A percentile compares a stretch with the other conserved stretches of the same genome.
These are phyloP conservation scores for Megastigmus dorsalis DNA, from an alignment of 2,888 invertebrate genomes.

Conservation along the genomic window DNA sequence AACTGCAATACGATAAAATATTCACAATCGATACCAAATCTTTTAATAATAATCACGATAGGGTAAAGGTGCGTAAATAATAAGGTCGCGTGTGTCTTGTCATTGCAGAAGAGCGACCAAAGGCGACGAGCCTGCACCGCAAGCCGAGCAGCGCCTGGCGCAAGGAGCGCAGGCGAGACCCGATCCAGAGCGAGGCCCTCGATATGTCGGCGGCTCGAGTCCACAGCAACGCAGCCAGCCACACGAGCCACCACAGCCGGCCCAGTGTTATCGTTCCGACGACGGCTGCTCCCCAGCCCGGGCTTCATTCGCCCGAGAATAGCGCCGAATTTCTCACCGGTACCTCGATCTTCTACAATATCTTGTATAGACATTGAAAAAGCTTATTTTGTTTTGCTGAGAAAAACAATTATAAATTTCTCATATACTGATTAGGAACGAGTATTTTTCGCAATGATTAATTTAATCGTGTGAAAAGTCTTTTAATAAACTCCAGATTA, in stretches of 20 bases:
- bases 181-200: constrained; percentile 72
- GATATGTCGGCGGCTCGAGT: constrained; percentile 72
- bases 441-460: too few relatives aligned
- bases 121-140: constrained; percentile 69
- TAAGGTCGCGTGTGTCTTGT: too few relatives aligned
- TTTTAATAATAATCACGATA: too few relatives aligned
- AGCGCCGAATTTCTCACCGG: constrained; percentile 48
- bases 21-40: too few relatives aligned
- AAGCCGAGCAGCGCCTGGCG: constrained; percentile 73
- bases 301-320: constrained; percentile 55
- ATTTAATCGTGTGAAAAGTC: too few relatives aligned
- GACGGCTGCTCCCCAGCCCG: constrained; percentile 63
- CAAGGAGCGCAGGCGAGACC: constrained; percentile 71
- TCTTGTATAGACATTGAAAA: too few relatives aligned
- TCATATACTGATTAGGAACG: too few relatives aligned
- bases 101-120: constrained; percentile 70
- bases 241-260: constrained; percentile 63
- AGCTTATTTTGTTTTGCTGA: too few relatives aligned
- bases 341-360: constrained; percentile 1
- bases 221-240: constrained; percentile 23
- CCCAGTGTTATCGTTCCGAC: constrained; percentile 73
- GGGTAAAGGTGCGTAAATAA: too few relatives aligned
- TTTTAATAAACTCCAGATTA: too few relatives aligned
- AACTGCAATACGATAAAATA: too few relatives aligned
- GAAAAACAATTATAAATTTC: too few relatives aligned